Base-by-base conservation (phyloP, 2,888 invertebrate species). In the Thera obeliscata region DNA sequence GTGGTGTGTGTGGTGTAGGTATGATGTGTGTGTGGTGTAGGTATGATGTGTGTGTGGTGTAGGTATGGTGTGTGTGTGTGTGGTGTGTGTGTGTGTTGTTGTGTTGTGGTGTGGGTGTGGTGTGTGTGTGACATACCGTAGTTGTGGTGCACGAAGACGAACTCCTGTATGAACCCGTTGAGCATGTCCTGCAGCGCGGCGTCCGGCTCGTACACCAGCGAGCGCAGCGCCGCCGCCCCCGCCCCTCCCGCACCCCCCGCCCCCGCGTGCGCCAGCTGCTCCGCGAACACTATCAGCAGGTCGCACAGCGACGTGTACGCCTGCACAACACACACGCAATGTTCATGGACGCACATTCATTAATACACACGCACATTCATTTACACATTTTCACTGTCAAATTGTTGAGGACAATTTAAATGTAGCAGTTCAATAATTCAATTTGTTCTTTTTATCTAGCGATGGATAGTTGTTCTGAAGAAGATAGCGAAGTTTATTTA, bases 281-380 rank as follows among this genome's bases (percentile, higher is more conserved):
- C 97, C 81, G 98, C 98, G 94, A 99, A 99, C 77, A 98, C 95
- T 12, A 99, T 96, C 78, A 99, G 94, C 77, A 98, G 94, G 94
- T 99, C 99, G 91, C 99, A 99, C 63, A 99, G 95, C n/a, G 97
- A 97, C 69, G 97, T 96, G 91, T 98, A 99, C 0, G 99, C 98
- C 96, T 97, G 87, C 55, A 33, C 38, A 48, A 11, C 46, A 36
- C 56, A 22, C 38, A 56, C 43, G 8, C 4, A n/a, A 2, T 11
- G 12, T 22, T 41, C 49, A 56, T 9, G 2, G 9, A 9, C 9
- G 9, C 38, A 3, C 38, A 38, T 6, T 38, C 38, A 22, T 22
- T 22, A 22, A 1, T 22, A 22, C 22, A n/a, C n/a, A 9, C 9
- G 9, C 38, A 3, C 38, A 38, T 6, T 38, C 38, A 22, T 22